Evolutionary conservation across 2,113 vertebrate genomes (phyloP), one percentile per base, ranked within the genome.

Genomic region (Amblyornis subalaris): DNA sequence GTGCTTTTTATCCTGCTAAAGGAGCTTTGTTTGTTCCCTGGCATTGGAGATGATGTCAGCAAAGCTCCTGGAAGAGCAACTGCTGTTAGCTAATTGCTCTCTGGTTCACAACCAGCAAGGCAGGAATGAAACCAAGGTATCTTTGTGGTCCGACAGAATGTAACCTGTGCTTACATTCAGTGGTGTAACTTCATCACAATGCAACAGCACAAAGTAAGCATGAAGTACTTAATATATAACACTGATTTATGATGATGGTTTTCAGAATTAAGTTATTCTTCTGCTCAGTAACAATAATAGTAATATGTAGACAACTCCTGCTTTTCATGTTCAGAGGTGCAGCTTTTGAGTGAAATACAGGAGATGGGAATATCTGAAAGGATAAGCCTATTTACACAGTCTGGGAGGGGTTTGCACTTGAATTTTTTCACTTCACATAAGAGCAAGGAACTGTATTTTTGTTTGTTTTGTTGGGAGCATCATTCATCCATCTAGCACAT

Each of bases 1-100:
- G 69, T 94, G 95, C 93, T 95, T 96, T 96, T 96, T 96, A 95
- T 95, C 78, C 94, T 58, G 84, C 69, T 91, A 71, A 94, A 95
- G 92, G 91, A 94, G 94, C 94, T 96, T 96, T 95, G 88, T 96
- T 97, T 97, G 93, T 96, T 97, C 93, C 89, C 90, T 94, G 91
- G 93, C 93, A 92, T 62, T 95, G 82, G 57, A 93, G 91, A 96
- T 96, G 96, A 97, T 97, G 95, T 96, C 96, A 97, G 95, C 94
- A 97, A 93, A 96, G 91, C 93, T 96, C 88, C 95, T 75, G 91
- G 93, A 96, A 97, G 94, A 96, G 91, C 93, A 85, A 94, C 88
- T 97, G 93, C 95, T 96, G 79, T 80, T 94, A 66, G 89, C 64
- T 96, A 96, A 96, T 96, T 95, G 93, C 75, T 95, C 75, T 86